Evolutionary conservation across 1,140 invertebrate genomes (phyloP).

Genomic region (Drosophila lowei): DNA sequence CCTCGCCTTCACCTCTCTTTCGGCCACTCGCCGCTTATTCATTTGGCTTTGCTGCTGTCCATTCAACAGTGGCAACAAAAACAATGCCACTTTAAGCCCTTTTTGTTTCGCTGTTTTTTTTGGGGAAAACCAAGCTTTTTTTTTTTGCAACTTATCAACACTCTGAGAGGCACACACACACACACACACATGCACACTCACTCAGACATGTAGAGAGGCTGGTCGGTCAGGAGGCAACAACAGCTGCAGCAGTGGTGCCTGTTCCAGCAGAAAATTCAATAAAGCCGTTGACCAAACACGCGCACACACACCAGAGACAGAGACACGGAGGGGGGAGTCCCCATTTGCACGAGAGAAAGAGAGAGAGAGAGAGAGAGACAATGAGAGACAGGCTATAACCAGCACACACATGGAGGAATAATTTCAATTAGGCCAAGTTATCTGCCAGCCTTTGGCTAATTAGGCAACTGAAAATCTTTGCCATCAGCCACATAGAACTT

Average conservation of each 20-base stretch:
- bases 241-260: constrained; percentile 49
- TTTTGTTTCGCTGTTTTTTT: constrained; percentile 41
- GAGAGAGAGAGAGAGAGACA: constrained; percentile 13
- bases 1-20: too few relatives aligned
- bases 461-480: constrained; percentile 52
- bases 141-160: constrained; percentile 48
- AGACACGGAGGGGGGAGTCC: too few relatives aligned
- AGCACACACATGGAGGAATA: constrained; percentile 28
- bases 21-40: too few relatives aligned
- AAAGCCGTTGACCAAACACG: constrained; percentile 56
- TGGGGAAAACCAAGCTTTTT: constrained; percentile 29
- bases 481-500: constrained; percentile 14
- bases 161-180: constrained; percentile 21
- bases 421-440: constrained; percentile 66
- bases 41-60: constrained; percentile 13
- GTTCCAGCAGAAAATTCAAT: constrained; percentile 58
- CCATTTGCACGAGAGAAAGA: constrained; percentile 7
- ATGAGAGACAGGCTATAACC: background rate
- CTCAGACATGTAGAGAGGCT: background rate
- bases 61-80: constrained; percentile 17
- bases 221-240: constrained; percentile 39
- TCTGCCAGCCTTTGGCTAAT: constrained; percentile 52
- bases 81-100: constrained; percentile 63
- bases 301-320: too few relatives aligned
- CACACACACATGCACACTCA: constrained; percentile 8